Conservation (phyloP, 2,797 vertebrate genomes). For the Ctenosaura bakeri region DNA sequence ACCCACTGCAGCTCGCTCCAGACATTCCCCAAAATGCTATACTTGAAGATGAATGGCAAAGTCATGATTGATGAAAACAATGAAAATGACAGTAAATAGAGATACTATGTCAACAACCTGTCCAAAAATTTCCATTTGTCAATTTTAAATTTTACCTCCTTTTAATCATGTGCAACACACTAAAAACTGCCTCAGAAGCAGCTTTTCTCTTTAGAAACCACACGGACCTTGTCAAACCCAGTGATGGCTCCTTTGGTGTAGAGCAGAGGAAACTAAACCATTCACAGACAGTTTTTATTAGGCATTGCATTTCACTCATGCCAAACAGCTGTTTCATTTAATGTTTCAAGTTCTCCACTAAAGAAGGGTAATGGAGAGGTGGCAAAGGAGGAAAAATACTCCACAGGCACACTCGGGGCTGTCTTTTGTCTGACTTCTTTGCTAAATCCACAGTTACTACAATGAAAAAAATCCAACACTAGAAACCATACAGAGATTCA, state of each 20-base stretch:
- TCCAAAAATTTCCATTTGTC: slow-evolving; percentile 27
- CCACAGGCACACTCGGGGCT: background rate
- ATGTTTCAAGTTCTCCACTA: slow-evolving; percentile 48
- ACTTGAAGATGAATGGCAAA: background rate
- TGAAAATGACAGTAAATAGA: slow-evolving; percentile 37
- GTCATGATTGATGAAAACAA: background rate
- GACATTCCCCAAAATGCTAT: background rate
- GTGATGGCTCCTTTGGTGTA: slow-evolving; percentile 50
- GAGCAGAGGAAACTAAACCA: slow-evolving; percentile 56
- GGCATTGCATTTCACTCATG: slow-evolving; percentile 61
- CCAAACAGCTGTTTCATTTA: slow-evolving; percentile 67
- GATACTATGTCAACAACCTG: background rate
- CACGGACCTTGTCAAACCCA: slow-evolving; percentile 31
- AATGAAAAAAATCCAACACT: background rate
- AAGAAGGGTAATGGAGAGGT: slow-evolving; percentile 8
- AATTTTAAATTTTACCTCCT: background rate
- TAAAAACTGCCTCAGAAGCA: background rate
- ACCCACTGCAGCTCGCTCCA: background rate
- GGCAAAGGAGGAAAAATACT: slow-evolving; percentile 1
- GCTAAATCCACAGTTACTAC: slow-evolving; percentile 11
- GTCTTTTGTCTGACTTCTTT: background rate
- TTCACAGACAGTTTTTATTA: slow-evolving; percentile 59
- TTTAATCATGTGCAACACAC: slow-evolving; percentile 27
- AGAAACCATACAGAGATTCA: slow-evolving; percentile 38
- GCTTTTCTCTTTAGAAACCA: slow-evolving; percentile 36